Evolutionary conservation across 35 echinoderm and acorn worm species (phyloP).

Genomic region (Acanthaster planci): DNA sequence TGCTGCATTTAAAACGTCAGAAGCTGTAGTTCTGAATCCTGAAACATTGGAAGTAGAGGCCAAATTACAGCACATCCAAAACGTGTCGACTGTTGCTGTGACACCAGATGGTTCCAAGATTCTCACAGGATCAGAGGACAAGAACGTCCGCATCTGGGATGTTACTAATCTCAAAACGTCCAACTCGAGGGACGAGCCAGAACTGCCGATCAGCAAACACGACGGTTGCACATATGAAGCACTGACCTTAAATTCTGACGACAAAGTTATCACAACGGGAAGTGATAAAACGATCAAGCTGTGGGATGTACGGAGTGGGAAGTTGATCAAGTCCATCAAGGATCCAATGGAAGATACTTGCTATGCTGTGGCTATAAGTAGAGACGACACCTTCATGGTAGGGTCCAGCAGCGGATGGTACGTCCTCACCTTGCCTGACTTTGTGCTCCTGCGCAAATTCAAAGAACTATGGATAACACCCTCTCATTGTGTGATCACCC

Average conservation of each 20-base stretch:
- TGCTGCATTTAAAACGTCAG: too few species aligned
- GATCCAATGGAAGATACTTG: not conserved
- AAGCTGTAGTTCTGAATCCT: too few species aligned
- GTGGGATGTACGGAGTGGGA: slow-evolving; percentile 20
- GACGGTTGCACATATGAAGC: not conserved
- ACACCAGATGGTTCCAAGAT: slow-evolving; percentile 18
- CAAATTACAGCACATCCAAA: not conserved
- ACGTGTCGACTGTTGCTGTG: slow-evolving; percentile 11
- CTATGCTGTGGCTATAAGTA: slow-evolving; percentile 20
- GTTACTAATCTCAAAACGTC: not conserved
- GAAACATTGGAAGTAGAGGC: not conserved
- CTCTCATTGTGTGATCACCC: slow-evolving; percentile 24
- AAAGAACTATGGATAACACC: not conserved
- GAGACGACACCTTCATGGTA: slow-evolving; percentile 22
- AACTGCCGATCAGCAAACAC: slow-evolving; percentile 12
- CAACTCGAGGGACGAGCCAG: not conserved
- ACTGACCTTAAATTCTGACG: not conserved
- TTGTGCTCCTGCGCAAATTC: not conserved
- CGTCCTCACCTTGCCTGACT: slow-evolving; percentile 15
- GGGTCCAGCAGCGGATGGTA: slow-evolving; percentile 8
- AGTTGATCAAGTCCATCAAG: slow-evolving; percentile 1
- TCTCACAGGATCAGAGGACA: slow-evolving; percentile 27
- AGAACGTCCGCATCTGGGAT: slow-evolving; percentile 41
- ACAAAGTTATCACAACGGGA: slow-evolving; percentile 18
- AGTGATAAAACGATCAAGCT: slow-evolving; percentile 1